A percentile compares a stretch with the other conserved stretches of the same genome.
These are phyloP conservation scores for Siphlonurus alternatus DNA, from an alignment of 2,888 invertebrate genomes.

Conservation along the genomic window DNA sequence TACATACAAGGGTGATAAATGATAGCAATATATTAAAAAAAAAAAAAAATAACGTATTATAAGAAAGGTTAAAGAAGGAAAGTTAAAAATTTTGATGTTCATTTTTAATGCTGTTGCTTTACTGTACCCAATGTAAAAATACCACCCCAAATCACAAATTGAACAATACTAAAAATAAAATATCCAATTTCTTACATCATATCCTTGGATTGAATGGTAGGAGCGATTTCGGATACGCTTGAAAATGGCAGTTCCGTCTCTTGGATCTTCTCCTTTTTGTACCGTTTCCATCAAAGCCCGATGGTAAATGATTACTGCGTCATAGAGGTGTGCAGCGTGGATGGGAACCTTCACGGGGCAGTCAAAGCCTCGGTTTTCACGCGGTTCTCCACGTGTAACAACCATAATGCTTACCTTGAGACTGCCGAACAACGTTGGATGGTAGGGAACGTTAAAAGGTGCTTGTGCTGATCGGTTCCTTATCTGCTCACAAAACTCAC, in stretches of 20 bases:
- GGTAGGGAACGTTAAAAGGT: conserved; percentile 65
- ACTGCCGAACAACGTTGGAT: conserved; percentile 52
- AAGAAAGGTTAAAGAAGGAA: no score
- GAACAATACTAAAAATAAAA: no score
- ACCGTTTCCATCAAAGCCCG: conserved; percentile 60
- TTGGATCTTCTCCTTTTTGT: conserved; percentile 43
- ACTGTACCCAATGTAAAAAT: no score
- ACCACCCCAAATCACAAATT: no score
- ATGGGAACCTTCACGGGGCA: conserved; percentile 47
- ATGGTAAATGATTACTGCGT: conserved; percentile 76
- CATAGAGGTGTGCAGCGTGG: conserved; percentile 70
- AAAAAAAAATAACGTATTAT: no score
- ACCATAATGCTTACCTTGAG: conserved; percentile 39
- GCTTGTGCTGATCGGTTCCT: conserved; percentile 47
- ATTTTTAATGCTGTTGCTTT: no score
- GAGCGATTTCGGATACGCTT: conserved; percentile 56
- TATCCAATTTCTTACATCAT: conserved; percentile 64
- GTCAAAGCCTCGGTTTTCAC: no score
- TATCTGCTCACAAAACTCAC: conserved; percentile 51
- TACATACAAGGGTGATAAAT: no score
- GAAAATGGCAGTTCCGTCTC: conserved; percentile 61
- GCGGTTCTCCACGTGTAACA: no score
- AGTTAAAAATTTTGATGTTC: no score
- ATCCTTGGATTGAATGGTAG: conserved; percentile 61
- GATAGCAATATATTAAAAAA: no score